Conservation (phyloP, 2,113 vertebrate genomes). For the Trichechus manatus region DNA sequence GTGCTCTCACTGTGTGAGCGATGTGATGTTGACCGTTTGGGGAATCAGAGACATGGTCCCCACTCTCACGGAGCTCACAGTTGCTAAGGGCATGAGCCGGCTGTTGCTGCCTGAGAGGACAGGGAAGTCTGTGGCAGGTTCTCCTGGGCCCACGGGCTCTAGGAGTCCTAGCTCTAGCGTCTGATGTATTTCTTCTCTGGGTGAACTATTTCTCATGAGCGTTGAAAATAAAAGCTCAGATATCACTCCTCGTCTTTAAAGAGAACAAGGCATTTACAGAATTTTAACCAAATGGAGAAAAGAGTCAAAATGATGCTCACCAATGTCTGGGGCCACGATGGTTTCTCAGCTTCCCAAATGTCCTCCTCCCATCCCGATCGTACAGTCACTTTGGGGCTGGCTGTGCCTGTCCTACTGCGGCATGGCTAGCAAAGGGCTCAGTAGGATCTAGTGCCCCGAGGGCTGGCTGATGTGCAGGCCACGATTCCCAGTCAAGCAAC, state of each 20-base stretch:
- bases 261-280: not conserved
- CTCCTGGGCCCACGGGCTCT: accelerated
- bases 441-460: not conserved
- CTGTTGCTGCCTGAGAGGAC: not conserved
- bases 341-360: not conserved
- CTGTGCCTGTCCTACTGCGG: not conserved
- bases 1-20: not conserved
- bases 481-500: not conserved
- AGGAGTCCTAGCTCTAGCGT: not conserved
- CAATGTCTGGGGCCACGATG: not conserved
- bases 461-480: too few species aligned
- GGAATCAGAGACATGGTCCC: not conserved
- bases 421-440: not conserved
- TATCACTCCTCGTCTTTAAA: not conserved
- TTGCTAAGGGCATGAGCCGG: accelerated
- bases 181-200: not conserved
- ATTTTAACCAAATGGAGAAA: not conserved
- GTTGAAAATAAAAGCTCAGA: not conserved
- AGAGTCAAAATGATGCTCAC: not conserved
- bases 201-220: not conserved
- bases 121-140: too few species aligned
- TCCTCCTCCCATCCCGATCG: not conserved
- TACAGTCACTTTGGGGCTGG: not conserved
- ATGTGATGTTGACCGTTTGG: not conserved
- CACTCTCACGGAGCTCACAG: not conserved